A percentile compares a stretch with the other conserved stretches of the same genome.
phyloP scores from a whole-genome alignment of 2,797 vertebrate species.

The Myoxocephalus aenaeus region DNA sequence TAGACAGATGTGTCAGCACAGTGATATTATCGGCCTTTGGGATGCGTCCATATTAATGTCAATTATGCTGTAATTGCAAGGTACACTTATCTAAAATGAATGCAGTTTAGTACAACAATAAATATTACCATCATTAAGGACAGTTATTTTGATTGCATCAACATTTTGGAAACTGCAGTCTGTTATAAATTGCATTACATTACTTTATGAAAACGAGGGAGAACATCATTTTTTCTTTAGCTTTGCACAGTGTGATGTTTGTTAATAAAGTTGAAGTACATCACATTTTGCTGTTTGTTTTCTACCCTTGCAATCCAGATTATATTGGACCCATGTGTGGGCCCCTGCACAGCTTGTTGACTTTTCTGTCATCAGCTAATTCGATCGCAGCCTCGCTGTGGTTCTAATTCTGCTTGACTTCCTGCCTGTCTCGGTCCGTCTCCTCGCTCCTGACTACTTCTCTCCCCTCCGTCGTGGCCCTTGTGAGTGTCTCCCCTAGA shows the following conservation, averaged over 20 bases:
- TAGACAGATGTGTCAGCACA: constrained; percentile 30
- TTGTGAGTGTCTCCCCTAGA: constrained; percentile 71
- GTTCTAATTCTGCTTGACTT: constrained; percentile 69
- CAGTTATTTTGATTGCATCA: not conserved
- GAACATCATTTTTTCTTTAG: not conserved
- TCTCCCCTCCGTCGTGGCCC: constrained; percentile 49
- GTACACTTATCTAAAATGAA: not conserved
- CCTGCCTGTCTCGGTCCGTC: constrained; percentile 47
- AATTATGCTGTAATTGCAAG: constrained; percentile 4
- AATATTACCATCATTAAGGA: not conserved
- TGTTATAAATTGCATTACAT: no score
- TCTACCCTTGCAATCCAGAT: not conserved
- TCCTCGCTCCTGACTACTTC: constrained; percentile 26
- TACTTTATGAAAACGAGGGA: not conserved
- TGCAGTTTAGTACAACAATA: not conserved
- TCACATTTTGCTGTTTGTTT: constrained; percentile 5
- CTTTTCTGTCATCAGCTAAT: constrained; percentile 59
- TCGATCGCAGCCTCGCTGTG: constrained; percentile 59
- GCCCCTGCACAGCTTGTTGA: constrained; percentile 39
- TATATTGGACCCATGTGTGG: constrained; percentile 5
- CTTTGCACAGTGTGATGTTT: not conserved
- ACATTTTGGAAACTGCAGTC: not conserved
- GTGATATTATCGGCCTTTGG: constrained; percentile 30
- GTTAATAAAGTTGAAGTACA: not conserved
- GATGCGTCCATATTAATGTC: constrained; percentile 3